Conservation (phyloP, 2,888 invertebrate genomes). For the Leucophenga maculata region DNA sequence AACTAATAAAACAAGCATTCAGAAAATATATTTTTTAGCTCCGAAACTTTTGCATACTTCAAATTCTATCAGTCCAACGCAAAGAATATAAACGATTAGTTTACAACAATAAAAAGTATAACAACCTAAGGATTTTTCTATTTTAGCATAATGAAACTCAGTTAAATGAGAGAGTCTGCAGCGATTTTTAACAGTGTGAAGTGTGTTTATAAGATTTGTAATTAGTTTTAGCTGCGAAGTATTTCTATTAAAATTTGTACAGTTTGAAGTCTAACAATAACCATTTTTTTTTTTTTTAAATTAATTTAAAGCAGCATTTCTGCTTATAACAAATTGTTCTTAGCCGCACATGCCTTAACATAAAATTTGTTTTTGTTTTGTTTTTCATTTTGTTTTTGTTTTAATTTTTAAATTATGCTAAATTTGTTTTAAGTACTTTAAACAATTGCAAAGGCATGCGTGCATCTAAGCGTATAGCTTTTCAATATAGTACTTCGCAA, state of each 20-base stretch:
- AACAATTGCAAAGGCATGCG: conserved; percentile 8
- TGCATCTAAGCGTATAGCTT: not conserved
- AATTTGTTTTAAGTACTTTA: conserved; percentile 28
- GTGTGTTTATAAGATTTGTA: too few species aligned
- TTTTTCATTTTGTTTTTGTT: conserved; percentile 18
- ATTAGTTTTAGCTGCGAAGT: too few species aligned
- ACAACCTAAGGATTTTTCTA: conserved; percentile 53
- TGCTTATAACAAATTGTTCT: not conserved
- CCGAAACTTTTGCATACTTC: too few species aligned
- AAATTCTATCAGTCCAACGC: conserved; percentile 26
- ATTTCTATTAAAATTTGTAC: too few species aligned
- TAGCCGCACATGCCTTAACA: too few species aligned
- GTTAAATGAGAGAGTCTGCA: not conserved
- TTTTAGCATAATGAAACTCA: conserved; percentile 8
- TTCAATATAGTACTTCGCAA: not conserved
- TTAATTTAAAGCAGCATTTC: not conserved
- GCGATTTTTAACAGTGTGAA: too few species aligned
- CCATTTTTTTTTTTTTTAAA: not conserved
- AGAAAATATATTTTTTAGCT: too few species aligned
- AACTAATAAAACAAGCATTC: too few species aligned
- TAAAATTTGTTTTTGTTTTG: conserved; percentile 13
- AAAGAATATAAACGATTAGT: conserved; percentile 58
- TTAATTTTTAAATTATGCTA: conserved; percentile 15
- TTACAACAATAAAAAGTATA: conserved; percentile 58
- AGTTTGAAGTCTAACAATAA: too few species aligned